Evolutionary conservation across 2,888 invertebrate species (phyloP), one percentile per base, ranked within the genome.

Genomic region (Caenorhabditis sp.): DNA sequence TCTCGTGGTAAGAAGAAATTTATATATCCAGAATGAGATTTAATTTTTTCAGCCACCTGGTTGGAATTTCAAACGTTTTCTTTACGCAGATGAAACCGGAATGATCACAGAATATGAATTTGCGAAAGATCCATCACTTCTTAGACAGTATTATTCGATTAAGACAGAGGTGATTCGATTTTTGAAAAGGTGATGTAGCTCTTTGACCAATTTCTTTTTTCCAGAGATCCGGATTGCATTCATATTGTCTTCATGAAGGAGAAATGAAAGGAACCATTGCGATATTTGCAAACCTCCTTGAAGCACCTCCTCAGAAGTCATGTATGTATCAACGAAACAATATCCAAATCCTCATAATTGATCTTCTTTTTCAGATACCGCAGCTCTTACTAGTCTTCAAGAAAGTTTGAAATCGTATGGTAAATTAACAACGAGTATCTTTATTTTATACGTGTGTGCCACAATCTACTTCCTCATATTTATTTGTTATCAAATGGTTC

Each of bases 391-490:
- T 5, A 17, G 25, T 10, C 17, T 27, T 1, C 20, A 50, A 3
- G 12, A 17, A 1, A 21, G 26, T 0, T 20, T 21, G 12, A 27
- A 21, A 8, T 3, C 5, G 12, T 60, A 69, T 4, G 43, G 50
- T 20, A 64, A 65, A n/a, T n/a, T 70, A 5, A 64, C 64, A 8
- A 62, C 65, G 26, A 65, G 64, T 61, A 60, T 65, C n/a, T 53
- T 53, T 27, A 12, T 70, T 0, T 65, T 70, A 3, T 70, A 65
- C 27, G 61, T 65, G 25, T 70, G 70, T 26, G 36, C 70, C 4
- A n/a, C 54, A n/a, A 10, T 58, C 23, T 70, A 70, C 20, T 49
- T 70, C 8, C 23, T 60, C 36, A 53, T 70, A 23, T 70, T 65
- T 31, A 1, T 70, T 2, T 43, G 38, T 26, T 52, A 26, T 43